Base-by-base conservation (phyloP, 2,113 vertebrate species). In the Aegotheles bennettii region DNA sequence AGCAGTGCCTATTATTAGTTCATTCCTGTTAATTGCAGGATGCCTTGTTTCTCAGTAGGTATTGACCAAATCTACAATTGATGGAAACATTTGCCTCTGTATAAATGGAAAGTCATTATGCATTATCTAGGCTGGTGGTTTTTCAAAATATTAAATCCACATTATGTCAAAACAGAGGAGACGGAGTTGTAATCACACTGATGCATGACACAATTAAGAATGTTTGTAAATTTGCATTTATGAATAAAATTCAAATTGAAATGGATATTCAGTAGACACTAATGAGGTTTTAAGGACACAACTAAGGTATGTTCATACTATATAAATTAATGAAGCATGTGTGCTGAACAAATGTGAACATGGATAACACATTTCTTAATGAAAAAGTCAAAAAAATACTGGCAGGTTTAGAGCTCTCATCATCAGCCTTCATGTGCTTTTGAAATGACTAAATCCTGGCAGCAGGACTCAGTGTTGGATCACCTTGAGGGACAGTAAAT, bases 241-340 rank as follows among this genome's bases (percentile, higher is more conserved):
- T 92, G 92, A 95, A 90, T 94, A 94, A 94, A 90, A 93, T 54
- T 56, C 59, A 68, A 9, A n/a, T 59, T 77, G 35, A 84, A 81
- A 92, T 3, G 28, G 71, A 26, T 90, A 77, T 71, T 60, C 83
- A 64, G 17, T 56, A 87, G 74, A 31, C 16, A 24, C 38, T 64
- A 57, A 93, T 67, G 56, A 89, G 60, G 56, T 75, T 94, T 88
- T 75, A 87, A 96, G 79, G 85, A 78, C 64, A 43, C 31, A 40
- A 75, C 33, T 78, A 70, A 96, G 90, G 76, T 96, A 3, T 45
- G 43, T 63, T 86, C 43, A 64, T 21, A 71, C 64, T 86, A 60
- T 35, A 50, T 48, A 74, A 93, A 92, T 75, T 90, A 95, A 6
- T 42, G 83, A 56, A 80, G 68, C 82, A 8, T 63, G 33, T 47